A percentile compares a stretch with the other conserved stretches of the same genome.
Evolutionary conservation across 2,888 invertebrate genomes (phyloP).

Genomic region (Tenthredo distinguenda): DNA sequence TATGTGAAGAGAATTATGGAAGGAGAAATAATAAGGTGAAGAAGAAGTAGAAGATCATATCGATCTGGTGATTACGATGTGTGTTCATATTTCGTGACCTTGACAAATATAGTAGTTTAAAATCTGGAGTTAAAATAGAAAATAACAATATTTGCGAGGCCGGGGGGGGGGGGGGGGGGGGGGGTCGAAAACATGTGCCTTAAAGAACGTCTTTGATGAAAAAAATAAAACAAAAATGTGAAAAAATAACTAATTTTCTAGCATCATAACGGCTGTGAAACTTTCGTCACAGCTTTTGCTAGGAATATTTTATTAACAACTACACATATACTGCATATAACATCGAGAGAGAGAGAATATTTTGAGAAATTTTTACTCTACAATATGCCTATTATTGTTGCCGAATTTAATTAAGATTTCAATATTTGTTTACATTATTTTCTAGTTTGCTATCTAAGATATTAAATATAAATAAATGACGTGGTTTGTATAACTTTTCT

Average conservation of each 20-base stretch:
- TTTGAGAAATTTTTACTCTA: constrained; percentile 21
- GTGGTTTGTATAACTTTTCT: constrained; percentile 49
- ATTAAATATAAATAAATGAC: constrained; percentile 60
- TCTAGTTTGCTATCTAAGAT: constrained; percentile 61
- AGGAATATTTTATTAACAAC: constrained; percentile 8
- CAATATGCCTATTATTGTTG: not conserved
- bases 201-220: not conserved
- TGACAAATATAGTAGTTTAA: constrained; percentile 30
- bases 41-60: constrained; percentile 46
- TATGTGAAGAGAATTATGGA: constrained; percentile 70
- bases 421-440: constrained; percentile 59
- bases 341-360: constrained; percentile 1
- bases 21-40: not conserved
- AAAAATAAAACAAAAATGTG: not conserved
- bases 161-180: no score
- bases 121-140: constrained; percentile 3
- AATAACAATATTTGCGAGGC: constrained; percentile 15
- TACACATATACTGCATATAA: not conserved
- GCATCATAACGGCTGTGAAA: constrained; percentile 17
- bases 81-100: constrained; percentile 61
- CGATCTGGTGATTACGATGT: constrained; percentile 62
- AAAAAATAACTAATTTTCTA: not conserved
- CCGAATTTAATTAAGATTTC: constrained; percentile 35
- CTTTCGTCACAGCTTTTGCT: not conserved
- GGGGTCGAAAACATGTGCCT: constrained; percentile 10